phyloP scores from a whole-genome alignment of 2,888 invertebrate species.

The Watsonalla cultraria region DNA sequence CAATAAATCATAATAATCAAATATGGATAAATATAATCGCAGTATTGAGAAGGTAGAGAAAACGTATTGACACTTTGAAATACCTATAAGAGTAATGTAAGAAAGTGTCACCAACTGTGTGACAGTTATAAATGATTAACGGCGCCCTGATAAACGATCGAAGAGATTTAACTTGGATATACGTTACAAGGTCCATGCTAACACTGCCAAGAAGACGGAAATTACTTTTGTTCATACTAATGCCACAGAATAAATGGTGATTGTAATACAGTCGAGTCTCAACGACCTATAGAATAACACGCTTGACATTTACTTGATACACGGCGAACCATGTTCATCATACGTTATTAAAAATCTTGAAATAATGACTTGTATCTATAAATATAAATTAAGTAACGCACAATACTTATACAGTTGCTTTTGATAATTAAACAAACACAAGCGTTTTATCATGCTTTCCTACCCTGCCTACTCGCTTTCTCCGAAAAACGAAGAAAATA shows the following conservation, averaged over 20 bases:
- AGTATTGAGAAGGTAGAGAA: constrained; percentile 4
- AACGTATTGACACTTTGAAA: constrained; percentile 12
- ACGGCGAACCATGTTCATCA: too few relatives aligned
- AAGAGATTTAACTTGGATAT: neutral
- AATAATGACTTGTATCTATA: too few relatives aligned
- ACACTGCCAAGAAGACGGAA: neutral
- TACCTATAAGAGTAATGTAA: constrained; percentile 13
- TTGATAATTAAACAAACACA: too few relatives aligned
- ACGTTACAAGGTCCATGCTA: neutral
- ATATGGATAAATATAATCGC: neutral
- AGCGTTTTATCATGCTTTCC: too few relatives aligned
- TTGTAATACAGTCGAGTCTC: neutral
- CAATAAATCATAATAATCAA: neutral
- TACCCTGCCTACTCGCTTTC: too few relatives aligned
- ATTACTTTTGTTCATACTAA: neutral
- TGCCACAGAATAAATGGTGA: too few relatives aligned
- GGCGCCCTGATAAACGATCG: constrained; percentile 27
- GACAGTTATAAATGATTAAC: constrained; percentile 34
- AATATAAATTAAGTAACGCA: too few relatives aligned
- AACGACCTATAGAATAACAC: neutral
- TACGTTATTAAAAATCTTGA: too few relatives aligned
- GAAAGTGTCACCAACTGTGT: constrained; percentile 17
- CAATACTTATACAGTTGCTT: too few relatives aligned
- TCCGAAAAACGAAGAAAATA: too few relatives aligned
- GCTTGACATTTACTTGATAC: neutral